Evolutionary conservation across 2,113 vertebrate species (phyloP).

Genomic region (Lates calcarifer): DNA sequence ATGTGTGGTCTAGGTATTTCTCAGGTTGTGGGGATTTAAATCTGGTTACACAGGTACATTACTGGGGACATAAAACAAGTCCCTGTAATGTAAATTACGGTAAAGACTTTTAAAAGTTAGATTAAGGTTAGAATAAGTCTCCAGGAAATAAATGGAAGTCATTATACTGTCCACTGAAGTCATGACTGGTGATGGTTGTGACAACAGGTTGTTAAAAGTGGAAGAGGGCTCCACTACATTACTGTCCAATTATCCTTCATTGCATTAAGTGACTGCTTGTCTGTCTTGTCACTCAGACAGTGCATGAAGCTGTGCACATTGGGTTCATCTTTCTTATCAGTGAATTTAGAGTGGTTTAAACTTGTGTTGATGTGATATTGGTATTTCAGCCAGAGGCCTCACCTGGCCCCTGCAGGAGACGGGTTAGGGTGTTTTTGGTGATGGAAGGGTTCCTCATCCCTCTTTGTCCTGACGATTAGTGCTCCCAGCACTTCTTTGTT

Average conservation of each 20-base stretch:
- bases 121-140: too few relatives aligned
- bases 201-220: background rate
- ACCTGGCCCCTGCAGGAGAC: constrained; percentile 20
- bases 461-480: constrained; percentile 46
- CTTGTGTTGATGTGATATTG: too few relatives aligned
- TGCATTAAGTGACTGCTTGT: background rate
- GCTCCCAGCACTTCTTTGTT: constrained; percentile 53
- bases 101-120: too few relatives aligned
- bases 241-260: too few relatives aligned
- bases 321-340: background rate
- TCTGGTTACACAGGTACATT: too few relatives aligned
- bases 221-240: too few relatives aligned
- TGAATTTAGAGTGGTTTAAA: background rate
- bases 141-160: too few relatives aligned
- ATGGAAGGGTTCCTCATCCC: background rate
- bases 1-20: too few relatives aligned
- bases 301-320: background rate
- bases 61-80: too few relatives aligned
- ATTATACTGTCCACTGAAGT: too few relatives aligned
- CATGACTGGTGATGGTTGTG: background rate
- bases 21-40: too few relatives aligned
- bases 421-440: background rate
- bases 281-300: background rate
- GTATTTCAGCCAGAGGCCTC: background rate
- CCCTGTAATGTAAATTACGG: too few relatives aligned